Conservation (phyloP, 2,888 invertebrate species). For the Panopea generosa region DNA sequence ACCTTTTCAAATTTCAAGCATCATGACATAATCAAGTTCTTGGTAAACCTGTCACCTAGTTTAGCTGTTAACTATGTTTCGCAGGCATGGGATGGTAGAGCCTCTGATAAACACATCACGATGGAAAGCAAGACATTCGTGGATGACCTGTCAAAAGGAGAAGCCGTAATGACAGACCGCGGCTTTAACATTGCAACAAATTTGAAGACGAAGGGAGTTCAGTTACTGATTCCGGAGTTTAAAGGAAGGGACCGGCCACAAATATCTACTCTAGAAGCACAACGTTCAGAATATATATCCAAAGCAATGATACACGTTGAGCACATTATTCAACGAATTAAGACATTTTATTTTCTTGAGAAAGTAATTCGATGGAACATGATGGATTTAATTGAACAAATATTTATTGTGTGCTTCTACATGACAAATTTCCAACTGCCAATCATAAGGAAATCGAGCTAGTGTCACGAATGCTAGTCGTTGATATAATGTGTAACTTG, state of each 20-base stretch:
- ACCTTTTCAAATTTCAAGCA: slow-evolving; percentile 42
- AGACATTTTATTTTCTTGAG: slow-evolving; percentile 33
- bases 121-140: slow-evolving; percentile 14
- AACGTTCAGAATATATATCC: slow-evolving; percentile 13
- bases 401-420: slow-evolving; percentile 40
- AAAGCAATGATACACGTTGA: slow-evolving; percentile 37
- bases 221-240: slow-evolving; percentile 25
- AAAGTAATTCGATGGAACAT: slow-evolving; percentile 23
- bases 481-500: too few relatives aligned
- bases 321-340: slow-evolving; percentile 37
- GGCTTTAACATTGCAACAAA: slow-evolving; percentile 18
- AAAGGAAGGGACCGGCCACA: slow-evolving; percentile 27
- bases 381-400: slow-evolving; percentile 34
- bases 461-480: too few relatives aligned
- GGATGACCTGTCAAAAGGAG: too few relatives aligned
- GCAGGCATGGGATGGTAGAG: slow-evolving; percentile 39
- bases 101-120: slow-evolving; percentile 51
- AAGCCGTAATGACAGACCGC: slow-evolving; percentile 25
- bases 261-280: slow-evolving; percentile 6
- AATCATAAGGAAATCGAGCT: slow-evolving; percentile 8
- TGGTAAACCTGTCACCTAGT: slow-evolving; percentile 42
- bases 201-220: slow-evolving; percentile 21
- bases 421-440: slow-evolving; percentile 42
- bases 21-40: slow-evolving; percentile 28
- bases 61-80: slow-evolving; percentile 46